Conservation (phyloP, 2,113 vertebrate species). For the Lathamus discolor region DNA sequence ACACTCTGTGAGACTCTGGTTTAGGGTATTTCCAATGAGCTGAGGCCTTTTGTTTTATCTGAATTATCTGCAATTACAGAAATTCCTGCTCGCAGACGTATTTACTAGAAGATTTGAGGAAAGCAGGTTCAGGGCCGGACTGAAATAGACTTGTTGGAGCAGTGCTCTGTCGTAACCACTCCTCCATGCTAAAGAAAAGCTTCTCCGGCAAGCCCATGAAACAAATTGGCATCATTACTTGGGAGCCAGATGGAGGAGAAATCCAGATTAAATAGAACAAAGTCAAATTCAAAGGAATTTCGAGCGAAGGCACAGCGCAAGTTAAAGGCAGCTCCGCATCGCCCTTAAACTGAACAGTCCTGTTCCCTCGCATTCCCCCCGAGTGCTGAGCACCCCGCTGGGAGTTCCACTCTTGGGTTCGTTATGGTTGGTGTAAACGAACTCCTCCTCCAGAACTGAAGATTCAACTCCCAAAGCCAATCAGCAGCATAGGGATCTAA, state of each 20-base stretch:
- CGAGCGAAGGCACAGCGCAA: not conserved
- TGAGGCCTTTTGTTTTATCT: not conserved
- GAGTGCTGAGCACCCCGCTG: not conserved
- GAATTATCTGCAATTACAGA: not conserved
- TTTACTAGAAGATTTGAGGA: not conserved
- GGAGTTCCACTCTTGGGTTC: not conserved
- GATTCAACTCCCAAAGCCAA: conserved; percentile 33
- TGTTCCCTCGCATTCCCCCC: not conserved
- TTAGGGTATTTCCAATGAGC: not conserved
- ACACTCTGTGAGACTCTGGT: not conserved
- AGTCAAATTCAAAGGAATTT: conserved; percentile 4
- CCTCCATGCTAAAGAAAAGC: not conserved
- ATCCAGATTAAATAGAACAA: conserved; percentile 36
- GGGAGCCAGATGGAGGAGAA: conserved; percentile 43
- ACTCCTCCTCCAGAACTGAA: conserved; percentile 21
- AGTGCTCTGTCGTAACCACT: not conserved
- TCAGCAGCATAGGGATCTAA: conserved; percentile 34
- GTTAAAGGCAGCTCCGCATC: not conserved
- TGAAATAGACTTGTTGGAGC: not conserved
- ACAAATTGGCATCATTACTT: conserved; percentile 2
- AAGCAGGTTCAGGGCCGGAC: not conserved
- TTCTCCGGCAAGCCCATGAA: not conserved
- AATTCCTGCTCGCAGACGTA: not conserved
- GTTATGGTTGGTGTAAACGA: not conserved
- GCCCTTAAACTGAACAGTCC: conserved; percentile 14